Percentiles rank a stretch among this genome's conserved stretches.
These are phyloP conservation scores for Nomada flava DNA, from an alignment of 2,888 invertebrate genomes.

Conservation along the genomic window DNA sequence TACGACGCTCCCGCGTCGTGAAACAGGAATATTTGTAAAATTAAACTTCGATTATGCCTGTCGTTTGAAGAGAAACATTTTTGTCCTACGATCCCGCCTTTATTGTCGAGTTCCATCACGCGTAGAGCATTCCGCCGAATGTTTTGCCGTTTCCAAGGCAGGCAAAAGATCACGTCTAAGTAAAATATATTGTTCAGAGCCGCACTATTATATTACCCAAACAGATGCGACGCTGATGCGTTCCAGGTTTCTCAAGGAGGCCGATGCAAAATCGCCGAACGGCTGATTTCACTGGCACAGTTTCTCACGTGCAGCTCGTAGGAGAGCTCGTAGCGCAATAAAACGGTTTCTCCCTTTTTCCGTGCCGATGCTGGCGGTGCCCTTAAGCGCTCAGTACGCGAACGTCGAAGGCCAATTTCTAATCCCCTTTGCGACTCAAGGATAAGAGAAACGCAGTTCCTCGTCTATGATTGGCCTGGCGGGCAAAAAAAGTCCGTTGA, in stretches of 20 bases:
- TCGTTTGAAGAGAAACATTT: neutral
- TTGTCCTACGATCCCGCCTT: no score
- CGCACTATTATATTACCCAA: slow-evolving; percentile 6
- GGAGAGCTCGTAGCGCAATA: slow-evolving; percentile 43
- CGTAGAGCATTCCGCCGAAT: no score
- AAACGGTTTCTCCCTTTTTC: slow-evolving; percentile 57
- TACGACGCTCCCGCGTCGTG: neutral
- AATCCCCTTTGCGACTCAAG: slow-evolving; percentile 76
- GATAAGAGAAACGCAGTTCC: slow-evolving; percentile 78
- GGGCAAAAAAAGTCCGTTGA: slow-evolving; percentile 47
- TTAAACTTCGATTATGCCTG: no score
- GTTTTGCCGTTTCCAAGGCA: neutral
- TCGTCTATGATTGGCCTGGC: slow-evolving; percentile 48
- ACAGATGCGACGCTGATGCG: slow-evolving; percentile 1
- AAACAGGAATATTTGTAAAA: no score
- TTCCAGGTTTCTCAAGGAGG: slow-evolving; percentile 4
- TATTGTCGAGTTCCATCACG: no score
- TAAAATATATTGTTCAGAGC: neutral
- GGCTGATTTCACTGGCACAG: slow-evolving; percentile 59
- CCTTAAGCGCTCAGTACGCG: slow-evolving; percentile 54
- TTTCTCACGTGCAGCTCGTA: slow-evolving; percentile 27
- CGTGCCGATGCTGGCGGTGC: slow-evolving; percentile 36
- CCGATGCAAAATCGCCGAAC: slow-evolving; percentile 27
- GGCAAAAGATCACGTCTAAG: neutral
- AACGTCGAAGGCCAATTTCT: slow-evolving; percentile 80